Percentiles rank a stretch among this genome's conserved stretches.
These are phyloP conservation scores for Thalpophila matura DNA, from an alignment of 2,888 invertebrate genomes.

Conservation along the genomic window DNA sequence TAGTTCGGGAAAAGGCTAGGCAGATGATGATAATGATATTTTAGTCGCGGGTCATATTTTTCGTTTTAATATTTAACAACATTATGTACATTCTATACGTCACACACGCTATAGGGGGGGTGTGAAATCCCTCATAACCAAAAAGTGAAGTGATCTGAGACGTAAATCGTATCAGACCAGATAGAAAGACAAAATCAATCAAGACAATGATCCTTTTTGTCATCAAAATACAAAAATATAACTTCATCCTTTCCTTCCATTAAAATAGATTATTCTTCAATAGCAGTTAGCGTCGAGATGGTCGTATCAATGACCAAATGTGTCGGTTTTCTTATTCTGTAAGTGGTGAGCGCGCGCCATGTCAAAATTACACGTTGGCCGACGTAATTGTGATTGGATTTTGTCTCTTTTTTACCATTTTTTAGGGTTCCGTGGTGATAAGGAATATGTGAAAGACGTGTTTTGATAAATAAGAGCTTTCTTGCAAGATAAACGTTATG, in stretches of 20 bases:
- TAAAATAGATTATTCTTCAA: conserved; percentile 52
- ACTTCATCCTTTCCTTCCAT: conserved; percentile 43
- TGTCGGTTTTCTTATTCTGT: conserved; percentile 67
- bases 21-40: no score
- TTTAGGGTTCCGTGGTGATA: conserved; percentile 57
- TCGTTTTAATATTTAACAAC: no score
- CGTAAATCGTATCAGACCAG: no score
- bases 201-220: conserved; percentile 11
- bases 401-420: conserved; percentile 79
- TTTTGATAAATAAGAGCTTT: not conserved
- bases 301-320: conserved; percentile 63
- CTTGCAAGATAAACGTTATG: no score
- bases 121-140: no score
- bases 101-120: no score
- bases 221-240: conserved; percentile 32
- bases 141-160: no score
- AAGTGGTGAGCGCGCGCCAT: conserved; percentile 70
- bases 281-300: conserved; percentile 47
- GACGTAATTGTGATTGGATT: conserved; percentile 88
- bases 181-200: conserved; percentile 8
- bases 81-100: no score
- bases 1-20: no score
- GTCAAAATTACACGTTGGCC: conserved; percentile 78
- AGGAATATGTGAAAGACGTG: not conserved
- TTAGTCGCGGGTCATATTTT: no score